Conservation (phyloP, 2,797 vertebrate species). For the Enteromius viviparus region DNA sequence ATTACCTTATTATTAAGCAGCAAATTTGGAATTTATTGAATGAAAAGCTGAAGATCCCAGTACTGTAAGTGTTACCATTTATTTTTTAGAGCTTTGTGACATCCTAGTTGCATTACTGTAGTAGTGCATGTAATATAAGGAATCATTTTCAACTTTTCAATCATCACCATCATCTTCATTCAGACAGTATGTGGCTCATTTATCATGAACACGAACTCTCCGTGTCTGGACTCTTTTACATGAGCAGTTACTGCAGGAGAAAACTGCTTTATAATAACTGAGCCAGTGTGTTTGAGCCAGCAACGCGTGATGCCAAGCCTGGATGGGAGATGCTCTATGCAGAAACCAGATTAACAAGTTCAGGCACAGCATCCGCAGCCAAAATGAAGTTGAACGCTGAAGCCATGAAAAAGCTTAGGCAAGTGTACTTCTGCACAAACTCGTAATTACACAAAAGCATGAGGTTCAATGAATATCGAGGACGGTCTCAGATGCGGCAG, state of each 20-base stretch:
- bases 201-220: constrained; percentile 26
- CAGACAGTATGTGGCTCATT: not conserved
- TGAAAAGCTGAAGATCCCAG: too few species aligned
- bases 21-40: too few species aligned
- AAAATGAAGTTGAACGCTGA: constrained; percentile 46
- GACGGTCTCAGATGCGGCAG: constrained; percentile 28
- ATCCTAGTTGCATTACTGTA: not conserved
- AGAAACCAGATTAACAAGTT: constrained; percentile 59
- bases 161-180: constrained; percentile 9
- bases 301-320: constrained; percentile 51
- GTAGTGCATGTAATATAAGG: not conserved
- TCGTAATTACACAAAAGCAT: constrained; percentile 41
- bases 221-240: constrained; percentile 31
- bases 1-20: too few species aligned
- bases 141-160: not conserved
- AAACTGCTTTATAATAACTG: constrained; percentile 50
- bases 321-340: constrained; percentile 50
- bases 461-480: constrained; percentile 46
- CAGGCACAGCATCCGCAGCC: constrained; percentile 46
- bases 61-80: not conserved
- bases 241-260: constrained; percentile 35
- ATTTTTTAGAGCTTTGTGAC: not conserved
- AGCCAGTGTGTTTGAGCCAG: constrained; percentile 52
- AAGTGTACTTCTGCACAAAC: constrained; percentile 51
- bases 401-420: constrained; percentile 43